Percentiles rank a stretch among this genome's conserved stretches.
Evolutionary conservation across 2,797 vertebrate genomes (phyloP).

Genomic region (Thunnus albacares): DNA sequence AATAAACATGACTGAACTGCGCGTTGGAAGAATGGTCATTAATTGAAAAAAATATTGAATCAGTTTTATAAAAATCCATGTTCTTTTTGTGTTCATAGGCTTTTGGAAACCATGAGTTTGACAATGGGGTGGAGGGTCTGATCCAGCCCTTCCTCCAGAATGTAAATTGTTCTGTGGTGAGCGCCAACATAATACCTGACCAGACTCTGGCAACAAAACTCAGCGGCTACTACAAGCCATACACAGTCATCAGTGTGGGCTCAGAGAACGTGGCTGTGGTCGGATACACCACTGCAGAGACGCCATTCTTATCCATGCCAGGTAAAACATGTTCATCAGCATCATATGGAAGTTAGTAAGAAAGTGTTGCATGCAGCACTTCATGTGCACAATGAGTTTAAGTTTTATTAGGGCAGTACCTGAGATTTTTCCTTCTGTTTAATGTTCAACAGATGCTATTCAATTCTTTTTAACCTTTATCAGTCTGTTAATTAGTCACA

Average conservation of each 20-base stretch:
- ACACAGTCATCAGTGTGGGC: conserved; percentile 81
- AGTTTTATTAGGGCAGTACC: background rate
- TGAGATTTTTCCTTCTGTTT: too few relatives aligned
- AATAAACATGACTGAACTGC: too few relatives aligned
- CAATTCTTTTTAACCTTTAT: too few relatives aligned
- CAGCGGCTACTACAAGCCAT: conserved; percentile 83
- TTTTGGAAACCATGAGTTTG: conserved; percentile 96
- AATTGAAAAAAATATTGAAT: too few relatives aligned
- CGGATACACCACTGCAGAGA: conserved; percentile 92
- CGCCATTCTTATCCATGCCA: conserved; percentile 90
- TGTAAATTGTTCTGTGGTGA: conserved; percentile 87
- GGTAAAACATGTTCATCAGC: background rate
- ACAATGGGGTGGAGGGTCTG: conserved; percentile 91
- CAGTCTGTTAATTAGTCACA: background rate
- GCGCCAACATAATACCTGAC: conserved; percentile 90
- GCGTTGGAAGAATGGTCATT: too few relatives aligned
- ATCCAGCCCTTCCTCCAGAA: conserved; percentile 88
- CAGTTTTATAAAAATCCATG: background rate
- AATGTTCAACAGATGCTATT: too few relatives aligned
- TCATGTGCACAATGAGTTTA: background rate
- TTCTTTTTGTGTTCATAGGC: conserved; percentile 80
- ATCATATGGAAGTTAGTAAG: too few relatives aligned
- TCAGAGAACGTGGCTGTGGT: conserved; percentile 90
- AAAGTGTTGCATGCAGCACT: background rate
- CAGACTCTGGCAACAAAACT: conserved; percentile 78